Conservation (phyloP, 2,888 invertebrate genomes). For the Odontocolon sp. region DNA sequence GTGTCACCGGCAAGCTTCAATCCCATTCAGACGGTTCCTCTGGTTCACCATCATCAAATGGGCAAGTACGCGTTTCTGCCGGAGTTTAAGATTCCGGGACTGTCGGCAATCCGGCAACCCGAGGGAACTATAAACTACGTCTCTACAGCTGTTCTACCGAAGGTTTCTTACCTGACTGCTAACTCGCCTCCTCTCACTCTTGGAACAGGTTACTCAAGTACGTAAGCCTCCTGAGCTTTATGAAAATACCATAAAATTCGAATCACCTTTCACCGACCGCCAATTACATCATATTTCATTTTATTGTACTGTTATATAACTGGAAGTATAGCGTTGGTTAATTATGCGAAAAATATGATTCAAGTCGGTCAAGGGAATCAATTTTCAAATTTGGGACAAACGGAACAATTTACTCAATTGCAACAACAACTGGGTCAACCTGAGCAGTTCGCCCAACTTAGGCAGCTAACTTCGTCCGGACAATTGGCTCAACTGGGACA, state of each 20-base stretch:
- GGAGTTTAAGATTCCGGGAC: constrained; percentile 59
- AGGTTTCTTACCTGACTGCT: constrained; percentile 61
- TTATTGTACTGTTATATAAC: constrained; percentile 1
- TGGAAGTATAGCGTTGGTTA: constrained; percentile 17
- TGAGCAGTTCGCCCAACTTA: constrained; percentile 35
- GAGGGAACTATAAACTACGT: constrained; percentile 65
- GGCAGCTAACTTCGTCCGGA: constrained; percentile 4
- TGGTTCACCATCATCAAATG: constrained; percentile 52
- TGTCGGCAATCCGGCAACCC: constrained; percentile 63
- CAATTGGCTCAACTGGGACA: constrained; percentile 30
- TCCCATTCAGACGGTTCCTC: constrained; percentile 54
- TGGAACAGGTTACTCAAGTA: constrained; percentile 35
- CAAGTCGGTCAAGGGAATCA: constrained; percentile 37
- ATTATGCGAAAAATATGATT: constrained; percentile 34
- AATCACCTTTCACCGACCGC: no score
- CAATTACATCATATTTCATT: not conserved
- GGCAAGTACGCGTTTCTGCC: constrained; percentile 60
- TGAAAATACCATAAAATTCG: not conserved
- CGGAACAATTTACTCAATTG: not conserved
- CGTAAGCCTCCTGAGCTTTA: not conserved
- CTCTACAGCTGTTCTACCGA: constrained; percentile 58
- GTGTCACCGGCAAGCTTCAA: constrained; percentile 61
- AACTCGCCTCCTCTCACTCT: constrained; percentile 44
- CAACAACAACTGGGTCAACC: no score
- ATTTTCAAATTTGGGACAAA: constrained; percentile 28